These are phyloP conservation scores for Alcedo atthis DNA, from an alignment of 2,797 vertebrate species.

Conservation along the genomic window DNA sequence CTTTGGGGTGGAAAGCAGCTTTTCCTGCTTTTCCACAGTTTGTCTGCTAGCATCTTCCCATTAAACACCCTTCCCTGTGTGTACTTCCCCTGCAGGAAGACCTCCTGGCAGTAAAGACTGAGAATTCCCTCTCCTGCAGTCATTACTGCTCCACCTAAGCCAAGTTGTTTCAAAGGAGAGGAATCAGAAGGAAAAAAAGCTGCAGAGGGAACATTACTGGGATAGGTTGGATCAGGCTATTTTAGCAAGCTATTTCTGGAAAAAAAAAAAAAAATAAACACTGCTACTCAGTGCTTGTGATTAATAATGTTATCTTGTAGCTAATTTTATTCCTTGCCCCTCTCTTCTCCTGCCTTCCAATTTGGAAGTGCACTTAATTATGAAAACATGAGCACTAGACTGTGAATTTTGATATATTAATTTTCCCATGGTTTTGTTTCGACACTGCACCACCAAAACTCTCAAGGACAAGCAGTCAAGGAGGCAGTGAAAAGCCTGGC, in stretches of 20 bases:
- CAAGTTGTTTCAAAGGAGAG: neutral
- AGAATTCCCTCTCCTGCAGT: constrained; percentile 13
- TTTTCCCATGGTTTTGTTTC: constrained; percentile 42
- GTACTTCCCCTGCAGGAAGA: neutral
- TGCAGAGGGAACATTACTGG: constrained; percentile 1
- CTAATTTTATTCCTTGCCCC: constrained; percentile 48
- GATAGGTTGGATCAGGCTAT: neutral
- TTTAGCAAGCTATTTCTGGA: constrained; percentile 61
- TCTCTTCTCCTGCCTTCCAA: constrained; percentile 40
- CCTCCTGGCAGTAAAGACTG: neutral
- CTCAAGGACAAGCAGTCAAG: constrained; percentile 48
- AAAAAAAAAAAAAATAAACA: constrained; percentile 40
- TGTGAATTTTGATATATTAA: constrained; percentile 55
- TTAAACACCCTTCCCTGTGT: neutral
- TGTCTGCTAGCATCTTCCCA: neutral
- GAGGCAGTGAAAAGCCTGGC: neutral
- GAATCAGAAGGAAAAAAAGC: constrained; percentile 22
- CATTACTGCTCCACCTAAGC: neutral
- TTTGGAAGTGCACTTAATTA: constrained; percentile 50
- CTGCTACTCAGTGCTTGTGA: constrained; percentile 29
- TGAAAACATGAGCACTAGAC: constrained; percentile 42
- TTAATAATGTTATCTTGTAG: constrained; percentile 55
- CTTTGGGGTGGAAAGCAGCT: neutral
- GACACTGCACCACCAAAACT: neutral
- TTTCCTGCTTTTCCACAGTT: constrained; percentile 1